These are phyloP conservation scores for Chiropotes sagulatus DNA, from an alignment of 2,797 vertebrate genomes.

Conservation along the genomic window DNA sequence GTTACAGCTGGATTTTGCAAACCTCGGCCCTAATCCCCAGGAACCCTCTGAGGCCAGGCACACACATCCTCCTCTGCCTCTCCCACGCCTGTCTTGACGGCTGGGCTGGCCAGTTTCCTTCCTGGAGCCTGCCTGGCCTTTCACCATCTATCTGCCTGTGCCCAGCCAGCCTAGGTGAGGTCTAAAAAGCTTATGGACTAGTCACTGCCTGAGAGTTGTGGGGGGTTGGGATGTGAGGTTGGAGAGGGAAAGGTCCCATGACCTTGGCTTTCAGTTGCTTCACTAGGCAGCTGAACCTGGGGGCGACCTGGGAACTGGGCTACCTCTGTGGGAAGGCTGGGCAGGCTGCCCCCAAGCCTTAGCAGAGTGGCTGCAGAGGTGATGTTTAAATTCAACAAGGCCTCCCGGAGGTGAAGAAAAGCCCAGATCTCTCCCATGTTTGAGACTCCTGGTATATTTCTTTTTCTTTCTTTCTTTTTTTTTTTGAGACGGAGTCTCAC, in stretches of 20 bases:
- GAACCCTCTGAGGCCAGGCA: background rate
- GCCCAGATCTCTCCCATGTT: background rate
- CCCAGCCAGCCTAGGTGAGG: background rate
- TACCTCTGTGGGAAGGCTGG: background rate
- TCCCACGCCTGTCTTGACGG: background rate
- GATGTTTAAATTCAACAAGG: background rate
- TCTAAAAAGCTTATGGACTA: background rate
- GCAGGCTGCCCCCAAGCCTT: background rate
- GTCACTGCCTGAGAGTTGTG: background rate
- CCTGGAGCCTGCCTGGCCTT: background rate
- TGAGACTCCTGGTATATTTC: background rate
- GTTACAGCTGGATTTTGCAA: conserved; percentile 57
- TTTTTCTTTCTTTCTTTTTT: background rate
- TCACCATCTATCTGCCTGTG: background rate
- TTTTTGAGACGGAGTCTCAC: too few species aligned
- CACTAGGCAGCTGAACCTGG: background rate
- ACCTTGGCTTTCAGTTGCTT: background rate
- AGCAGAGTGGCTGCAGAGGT: background rate
- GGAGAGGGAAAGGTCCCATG: background rate
- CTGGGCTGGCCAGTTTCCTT: conserved; percentile 9
- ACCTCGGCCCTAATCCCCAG: background rate
- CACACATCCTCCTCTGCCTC: background rate
- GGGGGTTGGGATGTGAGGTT: background rate
- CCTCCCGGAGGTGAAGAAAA: background rate
- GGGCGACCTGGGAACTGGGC: background rate